Evolutionary conservation across 2,797 vertebrate species (phyloP), one percentile per base, ranked within the genome.

Genomic region (Neoniphon sammara): DNA sequence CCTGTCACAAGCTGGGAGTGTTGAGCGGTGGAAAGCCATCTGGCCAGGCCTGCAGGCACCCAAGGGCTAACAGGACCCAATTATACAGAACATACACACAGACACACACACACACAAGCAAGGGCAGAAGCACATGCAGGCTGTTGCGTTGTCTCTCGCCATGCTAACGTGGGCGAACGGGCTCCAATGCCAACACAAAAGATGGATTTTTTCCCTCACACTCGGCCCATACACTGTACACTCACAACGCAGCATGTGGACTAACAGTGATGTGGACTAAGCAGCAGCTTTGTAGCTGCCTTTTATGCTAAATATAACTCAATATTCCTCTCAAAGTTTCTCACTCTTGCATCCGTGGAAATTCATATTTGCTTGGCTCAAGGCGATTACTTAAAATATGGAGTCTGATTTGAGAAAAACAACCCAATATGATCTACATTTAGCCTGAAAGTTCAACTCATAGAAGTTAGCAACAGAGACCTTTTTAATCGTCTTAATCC

Each of bases 401-500:
- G 5, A 0, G 17, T 65, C 73, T 70, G 30, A 76, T 67, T 70
- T 64, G 27, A 73, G 50, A 77, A 75, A 75, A 68, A 56, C 1
- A 58, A 76, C 75, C 68, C 68, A 12, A 2, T 31, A 21, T 75
- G 79, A 83, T 81, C 62, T 66, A 58, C 73, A 42, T 74, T 82
- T 56, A 61, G 57, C 70, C 60, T 61, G 42, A 46, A 56, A 78
- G 72, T 17, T 18, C 50, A 31, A 58, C 31, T 80, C 76, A 61
- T 5, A 23, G 79, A 81, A 79, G 74, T 70, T 70, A 78, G 72
- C 71, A 79, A 39, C 50, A 67, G 42, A 72, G 56, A 70, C 66
- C 46, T 80, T 82, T 82, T 79, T 78, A 39, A 75, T 75, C 82
- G 31, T 5, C 49, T 50, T 87, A 90, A 92, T 89, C 85, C 75